Base-by-base conservation (phyloP, 2,113 vertebrate species). In the Leiothrix lutea region DNA sequence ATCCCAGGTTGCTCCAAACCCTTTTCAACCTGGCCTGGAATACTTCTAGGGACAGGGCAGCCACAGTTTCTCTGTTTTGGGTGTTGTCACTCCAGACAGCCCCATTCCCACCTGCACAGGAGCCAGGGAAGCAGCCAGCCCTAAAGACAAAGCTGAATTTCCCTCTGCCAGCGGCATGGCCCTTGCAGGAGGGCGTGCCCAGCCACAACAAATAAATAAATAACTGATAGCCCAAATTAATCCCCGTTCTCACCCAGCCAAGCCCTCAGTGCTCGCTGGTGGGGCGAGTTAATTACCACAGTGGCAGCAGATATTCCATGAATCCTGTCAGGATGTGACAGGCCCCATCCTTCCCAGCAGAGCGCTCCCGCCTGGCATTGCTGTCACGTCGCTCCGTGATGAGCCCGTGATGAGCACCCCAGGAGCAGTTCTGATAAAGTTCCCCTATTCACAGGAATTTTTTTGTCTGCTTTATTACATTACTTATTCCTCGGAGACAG, bases 331-430 rank as follows among this genome's bases (percentile, higher is more conserved):
- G 78, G 85, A 25, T 74, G 77, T 93, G 97, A 92, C 92, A 95
- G 77, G 61, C 60, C 58, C 80, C 45, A 6, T 45, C 77, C 28
- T 21, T 66, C 67, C 77, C 67, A 42, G 22, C 40, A 12, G 48
- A 78, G 62, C 19, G 5, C 28, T 67, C 85, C 89, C 6, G 1
- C 4, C n/a, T 23, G 85, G 94, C 88, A 93, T 77, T 67, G 65
- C 84, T 93, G 95, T 94, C 96, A 91, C 69, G 13, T 86, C 18
- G 23, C 61, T 83, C 61, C 36, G 4, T 40, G 81, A 92, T 61
- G 84, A 96, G 85, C 77, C 91, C 22, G 48, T 89, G 92, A 95
- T 80, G 88, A 96, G 95, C 82, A 70, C 84, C 86, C 80, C n/a
- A 62, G 62, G 89, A 96, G 92, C 84, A 50, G 65, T 8, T 53